Percentiles rank a stretch among this genome's conserved stretches.
Evolutionary conservation across 2,797 vertebrate species (phyloP).

Genomic region (Syngnathus rostellatus): DNA sequence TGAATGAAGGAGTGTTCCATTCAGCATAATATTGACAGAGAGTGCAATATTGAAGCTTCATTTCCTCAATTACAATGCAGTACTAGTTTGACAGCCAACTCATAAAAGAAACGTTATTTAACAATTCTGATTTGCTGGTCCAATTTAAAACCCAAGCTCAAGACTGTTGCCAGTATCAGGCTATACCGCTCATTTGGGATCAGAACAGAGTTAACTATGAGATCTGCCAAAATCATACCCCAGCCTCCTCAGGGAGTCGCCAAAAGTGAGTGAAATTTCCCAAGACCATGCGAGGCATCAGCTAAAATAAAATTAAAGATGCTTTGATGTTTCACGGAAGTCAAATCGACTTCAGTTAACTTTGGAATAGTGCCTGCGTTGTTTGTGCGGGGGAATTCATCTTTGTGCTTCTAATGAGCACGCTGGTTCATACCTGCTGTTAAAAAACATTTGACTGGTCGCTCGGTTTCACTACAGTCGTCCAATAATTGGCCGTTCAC

Average conservation of each 20-base stretch:
- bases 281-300: neutral
- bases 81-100: no score
- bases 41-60: no score
- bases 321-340: conserved; percentile 3
- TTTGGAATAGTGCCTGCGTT: neutral
- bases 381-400: neutral
- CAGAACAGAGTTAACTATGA: neutral
- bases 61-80: no score
- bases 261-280: neutral
- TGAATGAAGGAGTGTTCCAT: no score
- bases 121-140: no score
- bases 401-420: neutral
- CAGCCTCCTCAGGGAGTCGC: neutral
- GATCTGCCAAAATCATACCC: neutral
- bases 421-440: conserved; percentile 3
- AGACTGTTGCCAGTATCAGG: neutral
- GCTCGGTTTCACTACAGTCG: conserved; percentile 4
- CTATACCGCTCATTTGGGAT: neutral
- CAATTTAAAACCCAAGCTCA: no score
- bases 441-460: conserved; percentile 3
- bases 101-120: no score
- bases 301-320: conserved; percentile 6
- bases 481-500: conserved; percentile 4
- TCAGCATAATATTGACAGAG: no score
- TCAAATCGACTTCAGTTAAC: neutral